Percentiles rank a stretch among this genome's conserved stretches.
Conservation (phyloP, 2,888 invertebrate species). For the Drosophila macrothrix region DNA sequence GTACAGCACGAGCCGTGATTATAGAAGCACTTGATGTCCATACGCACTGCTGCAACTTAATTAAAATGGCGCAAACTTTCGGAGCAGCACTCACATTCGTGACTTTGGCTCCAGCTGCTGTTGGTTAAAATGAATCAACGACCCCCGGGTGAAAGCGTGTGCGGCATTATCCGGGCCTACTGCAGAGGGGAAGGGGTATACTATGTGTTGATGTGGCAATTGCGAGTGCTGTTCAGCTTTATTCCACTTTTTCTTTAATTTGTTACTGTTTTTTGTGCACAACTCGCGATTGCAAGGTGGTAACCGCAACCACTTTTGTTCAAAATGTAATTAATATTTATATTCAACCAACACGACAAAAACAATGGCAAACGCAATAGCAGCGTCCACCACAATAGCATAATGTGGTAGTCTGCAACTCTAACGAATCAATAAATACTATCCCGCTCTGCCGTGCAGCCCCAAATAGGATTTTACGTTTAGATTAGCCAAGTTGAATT, state of each 20-base stretch:
- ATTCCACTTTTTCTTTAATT: not conserved
- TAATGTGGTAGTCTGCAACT: constrained; percentile 40
- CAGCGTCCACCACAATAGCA: constrained; percentile 2
- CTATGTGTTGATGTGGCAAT: constrained; percentile 17
- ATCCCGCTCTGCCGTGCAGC: constrained; percentile 36
- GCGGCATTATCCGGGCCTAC: constrained; percentile 47
- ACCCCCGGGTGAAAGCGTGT: constrained; percentile 54
- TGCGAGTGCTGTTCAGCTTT: constrained; percentile 9
- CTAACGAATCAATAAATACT: constrained; percentile 56
- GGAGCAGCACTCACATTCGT: constrained; percentile 36
- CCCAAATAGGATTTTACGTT: constrained; percentile 53
- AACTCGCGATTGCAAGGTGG: constrained; percentile 10
- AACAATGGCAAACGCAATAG: constrained; percentile 5
- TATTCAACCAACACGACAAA: constrained; percentile 44
- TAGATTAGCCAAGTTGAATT: constrained; percentile 56
- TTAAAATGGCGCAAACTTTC: constrained; percentile 73
- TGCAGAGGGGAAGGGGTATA: constrained; percentile 18
- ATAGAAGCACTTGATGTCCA: constrained; percentile 44
- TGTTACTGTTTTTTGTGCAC: constrained; percentile 3
- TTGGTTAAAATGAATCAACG: constrained; percentile 63
- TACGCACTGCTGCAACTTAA: constrained; percentile 65
- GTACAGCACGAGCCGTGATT: constrained; percentile 43
- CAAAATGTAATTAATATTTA: constrained; percentile 77
- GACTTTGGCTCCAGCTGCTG: constrained; percentile 24
- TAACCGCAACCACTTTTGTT: constrained; percentile 60